Evolutionary conservation across 1,140 invertebrate genomes (phyloP).

Genomic region (Tetramorium alpestre): DNA sequence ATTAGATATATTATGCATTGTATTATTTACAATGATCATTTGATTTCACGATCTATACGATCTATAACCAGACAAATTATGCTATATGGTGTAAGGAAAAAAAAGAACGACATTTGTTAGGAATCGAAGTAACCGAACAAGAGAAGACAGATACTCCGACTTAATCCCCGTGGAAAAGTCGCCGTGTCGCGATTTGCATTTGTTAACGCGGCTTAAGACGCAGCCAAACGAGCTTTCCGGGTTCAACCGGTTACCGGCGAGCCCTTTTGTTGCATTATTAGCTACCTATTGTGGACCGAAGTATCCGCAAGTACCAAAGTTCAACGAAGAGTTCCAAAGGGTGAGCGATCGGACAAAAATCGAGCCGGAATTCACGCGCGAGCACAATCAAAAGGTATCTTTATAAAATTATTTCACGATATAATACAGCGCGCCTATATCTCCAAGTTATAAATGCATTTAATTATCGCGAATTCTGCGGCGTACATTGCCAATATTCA

Average conservation of each 20-base stretch:
- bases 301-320: slow-evolving; percentile 26
- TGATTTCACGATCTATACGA: slow-evolving; percentile 12
- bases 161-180: slow-evolving; percentile 76
- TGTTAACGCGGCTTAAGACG: slow-evolving; percentile 75
- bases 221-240: slow-evolving; percentile 77
- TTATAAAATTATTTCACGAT: background rate
- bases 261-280: slow-evolving; percentile 74
- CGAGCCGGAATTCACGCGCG: background rate
- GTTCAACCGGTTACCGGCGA: slow-evolving; percentile 73
- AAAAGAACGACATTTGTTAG: slow-evolving; percentile 13
- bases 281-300: slow-evolving; percentile 71
- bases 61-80: slow-evolving; percentile 7
- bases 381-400: background rate
- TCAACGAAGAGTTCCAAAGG: background rate
- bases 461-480: slow-evolving; percentile 1
- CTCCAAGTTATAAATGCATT: background rate
- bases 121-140: slow-evolving; percentile 59
- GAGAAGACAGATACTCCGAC: slow-evolving; percentile 54
- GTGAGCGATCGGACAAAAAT: slow-evolving; percentile 2
- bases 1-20: background rate
- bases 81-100: background rate
- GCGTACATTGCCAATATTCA: background rate
- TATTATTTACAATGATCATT: slow-evolving; percentile 6
- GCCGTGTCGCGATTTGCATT: slow-evolving; percentile 77
- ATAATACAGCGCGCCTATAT: background rate